Evolutionary conservation across 2,113 vertebrate species (phyloP).

Genomic region (Ochotona princeps): DNA sequence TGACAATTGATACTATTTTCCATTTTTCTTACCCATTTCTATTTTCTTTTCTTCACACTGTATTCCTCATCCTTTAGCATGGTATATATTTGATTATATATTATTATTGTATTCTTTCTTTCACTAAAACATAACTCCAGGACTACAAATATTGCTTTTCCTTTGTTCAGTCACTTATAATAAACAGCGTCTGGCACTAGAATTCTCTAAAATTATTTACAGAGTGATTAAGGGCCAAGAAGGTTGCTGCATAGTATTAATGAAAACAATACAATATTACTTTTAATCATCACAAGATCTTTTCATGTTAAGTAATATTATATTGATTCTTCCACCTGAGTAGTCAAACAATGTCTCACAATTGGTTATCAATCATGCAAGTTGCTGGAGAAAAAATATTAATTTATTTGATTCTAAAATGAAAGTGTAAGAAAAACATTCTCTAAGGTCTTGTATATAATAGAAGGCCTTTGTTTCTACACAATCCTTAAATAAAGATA

Average conservation of each 20-base stretch:
- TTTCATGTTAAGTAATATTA: not conserved
- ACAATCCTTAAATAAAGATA: not conserved
- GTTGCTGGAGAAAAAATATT: not conserved
- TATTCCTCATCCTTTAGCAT: not conserved
- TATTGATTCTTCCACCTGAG: not conserved
- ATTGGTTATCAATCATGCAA: not conserved
- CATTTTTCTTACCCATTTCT: not conserved
- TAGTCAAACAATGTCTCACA: not conserved
- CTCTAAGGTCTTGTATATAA: not conserved
- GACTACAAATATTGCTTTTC: not conserved
- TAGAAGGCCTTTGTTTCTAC: not conserved
- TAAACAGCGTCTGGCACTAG: not conserved
- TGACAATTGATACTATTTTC: not conserved
- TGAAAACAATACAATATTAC: not conserved
- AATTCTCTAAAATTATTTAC: not conserved
- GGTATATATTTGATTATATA: not conserved
- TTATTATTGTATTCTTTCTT: not conserved
- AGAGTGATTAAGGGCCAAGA: not conserved
- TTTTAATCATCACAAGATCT: not conserved
- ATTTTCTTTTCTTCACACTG: not conserved
- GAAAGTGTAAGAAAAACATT: not conserved
- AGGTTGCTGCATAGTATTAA: not conserved
- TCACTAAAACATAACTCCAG: not conserved
- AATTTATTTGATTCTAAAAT: not conserved
- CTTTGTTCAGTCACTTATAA: not conserved